Conservation (phyloP, 2,888 invertebrate species). For the Cataglyphis altisquamis region DNA sequence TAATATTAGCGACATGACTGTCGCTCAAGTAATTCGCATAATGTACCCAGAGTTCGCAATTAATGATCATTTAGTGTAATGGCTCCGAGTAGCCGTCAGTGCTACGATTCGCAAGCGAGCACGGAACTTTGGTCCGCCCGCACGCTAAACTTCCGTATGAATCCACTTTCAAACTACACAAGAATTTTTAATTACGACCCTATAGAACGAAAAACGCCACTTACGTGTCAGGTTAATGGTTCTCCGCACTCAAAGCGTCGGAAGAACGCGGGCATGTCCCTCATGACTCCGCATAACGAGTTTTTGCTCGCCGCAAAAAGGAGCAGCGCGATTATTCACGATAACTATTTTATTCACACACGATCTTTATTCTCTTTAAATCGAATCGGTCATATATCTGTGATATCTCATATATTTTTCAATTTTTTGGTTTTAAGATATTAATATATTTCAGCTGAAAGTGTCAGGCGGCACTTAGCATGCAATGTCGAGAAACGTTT, state of each 20-base stretch:
- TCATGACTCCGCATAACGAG: not conserved
- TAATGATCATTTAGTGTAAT: constrained; percentile 57
- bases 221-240: constrained; percentile 46
- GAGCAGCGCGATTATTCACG: constrained; percentile 1
- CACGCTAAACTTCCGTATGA: constrained; percentile 44
- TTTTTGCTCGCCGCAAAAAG: not conserved
- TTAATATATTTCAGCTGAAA: not conserved
- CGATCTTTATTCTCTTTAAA: constrained; percentile 17
- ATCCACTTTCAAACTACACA: constrained; percentile 50
- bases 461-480: too few relatives aligned
- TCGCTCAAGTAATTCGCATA: constrained; percentile 52
- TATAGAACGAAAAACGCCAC: constrained; percentile 53
- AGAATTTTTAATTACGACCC: constrained; percentile 53
- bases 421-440: not conserved
- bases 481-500: not conserved
- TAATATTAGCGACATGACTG: constrained; percentile 46
- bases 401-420: not conserved
- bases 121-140: constrained; percentile 30
- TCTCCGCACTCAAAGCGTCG: constrained; percentile 5
- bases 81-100: constrained; percentile 41
- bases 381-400: not conserved
- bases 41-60: constrained; percentile 49
- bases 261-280: constrained; percentile 5
- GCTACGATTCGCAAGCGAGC: constrained; percentile 39
- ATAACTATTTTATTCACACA: constrained; percentile 37